Evolutionary conservation across 2,113 vertebrate genomes (phyloP).

Genomic region (Albula glossodonta): DNA sequence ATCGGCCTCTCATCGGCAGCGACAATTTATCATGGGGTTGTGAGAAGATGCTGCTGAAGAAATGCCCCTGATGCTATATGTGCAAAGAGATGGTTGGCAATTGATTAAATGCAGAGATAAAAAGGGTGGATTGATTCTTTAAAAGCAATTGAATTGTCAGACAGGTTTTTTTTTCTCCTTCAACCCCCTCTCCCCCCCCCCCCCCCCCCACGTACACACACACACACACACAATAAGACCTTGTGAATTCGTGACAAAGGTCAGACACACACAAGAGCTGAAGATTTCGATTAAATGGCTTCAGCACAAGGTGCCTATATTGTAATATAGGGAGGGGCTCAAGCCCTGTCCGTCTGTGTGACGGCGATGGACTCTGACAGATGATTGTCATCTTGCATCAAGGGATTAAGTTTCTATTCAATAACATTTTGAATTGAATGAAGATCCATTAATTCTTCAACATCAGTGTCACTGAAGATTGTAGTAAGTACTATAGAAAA

Average conservation of each 20-base stretch:
- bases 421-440: neutral
- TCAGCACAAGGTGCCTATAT: too few species aligned
- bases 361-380: neutral
- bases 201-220: too few species aligned
- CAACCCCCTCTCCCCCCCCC: neutral
- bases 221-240: neutral
- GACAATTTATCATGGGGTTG: neutral
- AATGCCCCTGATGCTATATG: neutral
- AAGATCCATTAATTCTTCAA: neutral
- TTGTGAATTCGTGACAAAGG: neutral
- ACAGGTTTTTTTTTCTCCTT: neutral
- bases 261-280: neutral
- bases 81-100: neutral
- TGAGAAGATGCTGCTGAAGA: neutral
- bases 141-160: constrained; percentile 5
- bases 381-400: neutral
- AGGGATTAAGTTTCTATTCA: neutral
- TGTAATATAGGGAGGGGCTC: too few species aligned
- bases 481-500: too few species aligned
- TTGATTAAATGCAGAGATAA: constrained; percentile 6
- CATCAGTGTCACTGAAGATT: too few species aligned
- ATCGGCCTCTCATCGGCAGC: neutral
- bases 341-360: neutral
- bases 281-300: too few species aligned
- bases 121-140: neutral